These are phyloP conservation scores for Epinotia demarniana DNA, from an alignment of 2,888 invertebrate species.

Conservation along the genomic window DNA sequence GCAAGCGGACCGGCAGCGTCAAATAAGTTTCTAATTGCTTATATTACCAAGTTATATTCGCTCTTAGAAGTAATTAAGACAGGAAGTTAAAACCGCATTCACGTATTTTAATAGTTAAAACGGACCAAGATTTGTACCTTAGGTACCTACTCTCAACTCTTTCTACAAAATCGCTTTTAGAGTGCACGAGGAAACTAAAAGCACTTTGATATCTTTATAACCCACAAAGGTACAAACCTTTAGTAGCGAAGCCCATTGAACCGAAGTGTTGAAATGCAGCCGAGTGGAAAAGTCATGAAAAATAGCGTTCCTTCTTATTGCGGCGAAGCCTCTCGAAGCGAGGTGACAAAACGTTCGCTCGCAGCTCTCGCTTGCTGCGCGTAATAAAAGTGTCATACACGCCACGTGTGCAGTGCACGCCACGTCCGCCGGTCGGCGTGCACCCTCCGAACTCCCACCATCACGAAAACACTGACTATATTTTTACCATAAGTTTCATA, in stretches of 20 bases:
- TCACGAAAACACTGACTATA: background rate
- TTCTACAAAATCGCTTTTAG: conserved; percentile 46
- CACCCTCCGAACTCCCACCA: background rate
- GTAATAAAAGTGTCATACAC: conserved; percentile 66
- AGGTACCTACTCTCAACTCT: conserved; percentile 22
- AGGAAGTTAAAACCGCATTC: conserved; percentile 76
- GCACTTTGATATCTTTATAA: conserved; percentile 65
- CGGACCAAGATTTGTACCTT: conserved; percentile 57
- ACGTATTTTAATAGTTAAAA: conserved; percentile 65
- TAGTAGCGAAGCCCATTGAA: conserved; percentile 62
- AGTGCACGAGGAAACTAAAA: conserved; percentile 57
- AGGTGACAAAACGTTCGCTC: conserved; percentile 70
- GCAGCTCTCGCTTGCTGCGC: conserved; percentile 55
- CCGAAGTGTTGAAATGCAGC: conserved; percentile 70
- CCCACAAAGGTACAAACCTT: conserved; percentile 64
- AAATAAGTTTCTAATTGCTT: conserved; percentile 85
- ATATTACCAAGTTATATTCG: conserved; percentile 84
- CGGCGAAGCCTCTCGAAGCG: conserved; percentile 66
- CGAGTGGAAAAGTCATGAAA: conserved; percentile 73
- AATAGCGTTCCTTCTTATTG: conserved; percentile 66
- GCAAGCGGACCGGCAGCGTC: conserved; percentile 81
- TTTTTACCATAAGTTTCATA: background rate
- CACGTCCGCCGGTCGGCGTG: conserved; percentile 43
- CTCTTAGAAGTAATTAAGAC: conserved; percentile 82
- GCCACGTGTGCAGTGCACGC: conserved; percentile 49